Evolutionary conservation across 1,140 invertebrate species (phyloP).

Genomic region (Myzus persicae): DNA sequence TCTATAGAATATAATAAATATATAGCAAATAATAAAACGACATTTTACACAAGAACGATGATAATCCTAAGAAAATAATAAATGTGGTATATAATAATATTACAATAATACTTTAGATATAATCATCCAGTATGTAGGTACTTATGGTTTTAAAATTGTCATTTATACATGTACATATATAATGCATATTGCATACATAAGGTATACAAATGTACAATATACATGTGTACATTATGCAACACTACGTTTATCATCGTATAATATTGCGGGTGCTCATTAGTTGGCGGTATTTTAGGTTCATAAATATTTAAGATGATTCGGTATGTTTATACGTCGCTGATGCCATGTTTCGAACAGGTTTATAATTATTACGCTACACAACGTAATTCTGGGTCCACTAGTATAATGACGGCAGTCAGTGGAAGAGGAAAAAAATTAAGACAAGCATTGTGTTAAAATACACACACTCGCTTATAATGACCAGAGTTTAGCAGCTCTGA

Average conservation of each 20-base stretch:
- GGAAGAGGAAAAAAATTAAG: conserved; percentile 44
- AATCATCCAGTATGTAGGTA: not conserved
- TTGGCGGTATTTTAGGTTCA: conserved; percentile 44
- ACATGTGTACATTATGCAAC: conserved; percentile 36
- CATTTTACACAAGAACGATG: not conserved
- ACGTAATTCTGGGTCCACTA: conserved; percentile 22
- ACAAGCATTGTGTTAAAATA: conserved; percentile 53
- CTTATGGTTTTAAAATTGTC: not conserved
- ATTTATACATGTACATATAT: not conserved
- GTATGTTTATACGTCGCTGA: conserved; percentile 7
- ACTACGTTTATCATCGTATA: conserved; percentile 29
- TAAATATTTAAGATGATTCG: conserved; percentile 51
- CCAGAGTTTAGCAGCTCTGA: conserved; percentile 26
- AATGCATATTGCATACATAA: no score
- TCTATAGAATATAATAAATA: not conserved
- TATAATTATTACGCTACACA: conserved; percentile 51
- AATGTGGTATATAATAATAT: not conserved
- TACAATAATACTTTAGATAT: not conserved
- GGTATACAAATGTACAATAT: not conserved
- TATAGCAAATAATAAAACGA: not conserved
- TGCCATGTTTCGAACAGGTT: conserved; percentile 51
- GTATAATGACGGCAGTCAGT: conserved; percentile 6
- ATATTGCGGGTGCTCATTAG: conserved; percentile 37
- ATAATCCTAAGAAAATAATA: not conserved
- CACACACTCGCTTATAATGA: conserved; percentile 38